Evolutionary conservation across 2,113 vertebrate genomes (phyloP).

Genomic region (Scartelaos histophorus): DNA sequence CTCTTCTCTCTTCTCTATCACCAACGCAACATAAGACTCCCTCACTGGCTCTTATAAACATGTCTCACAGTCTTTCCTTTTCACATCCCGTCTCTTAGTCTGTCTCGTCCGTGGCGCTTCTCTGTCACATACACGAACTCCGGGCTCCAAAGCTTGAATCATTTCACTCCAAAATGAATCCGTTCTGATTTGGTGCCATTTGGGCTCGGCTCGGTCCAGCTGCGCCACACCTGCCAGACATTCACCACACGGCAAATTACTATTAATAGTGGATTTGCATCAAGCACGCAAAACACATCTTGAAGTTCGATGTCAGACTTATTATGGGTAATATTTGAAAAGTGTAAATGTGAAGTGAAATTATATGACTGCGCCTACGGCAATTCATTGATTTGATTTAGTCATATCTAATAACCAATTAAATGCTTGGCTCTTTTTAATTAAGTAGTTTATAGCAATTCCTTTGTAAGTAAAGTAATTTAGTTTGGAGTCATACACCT

Average conservation of each 20-base stretch:
- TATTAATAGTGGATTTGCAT: conserved; percentile 8
- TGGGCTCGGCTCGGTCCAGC: conserved; percentile 34
- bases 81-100: conserved; percentile 29
- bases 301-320: not conserved
- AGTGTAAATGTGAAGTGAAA: not conserved
- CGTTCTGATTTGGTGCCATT: conserved; percentile 28
- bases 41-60: conserved; percentile 10
- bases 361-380: too few species aligned
- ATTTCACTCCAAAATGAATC: conserved; percentile 35
- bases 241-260: conserved; percentile 25
- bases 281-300: not conserved
- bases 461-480: too few species aligned
- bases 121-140: conserved; percentile 18
- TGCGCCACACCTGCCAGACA: conserved; percentile 30
- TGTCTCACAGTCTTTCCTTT: conserved; percentile 24
- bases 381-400: too few species aligned
- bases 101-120: conserved; percentile 30
- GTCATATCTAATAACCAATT: too few species aligned
- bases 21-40: not conserved
- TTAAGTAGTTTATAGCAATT: too few species aligned
- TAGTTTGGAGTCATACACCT: too few species aligned
- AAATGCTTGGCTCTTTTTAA: too few species aligned
- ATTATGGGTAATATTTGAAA: not conserved
- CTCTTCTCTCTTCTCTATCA: not conserved
- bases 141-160: conserved; percentile 33